phyloP scores from a whole-genome alignment of 2,113 vertebrate genomes.

The Copsychus sechellarum region DNA sequence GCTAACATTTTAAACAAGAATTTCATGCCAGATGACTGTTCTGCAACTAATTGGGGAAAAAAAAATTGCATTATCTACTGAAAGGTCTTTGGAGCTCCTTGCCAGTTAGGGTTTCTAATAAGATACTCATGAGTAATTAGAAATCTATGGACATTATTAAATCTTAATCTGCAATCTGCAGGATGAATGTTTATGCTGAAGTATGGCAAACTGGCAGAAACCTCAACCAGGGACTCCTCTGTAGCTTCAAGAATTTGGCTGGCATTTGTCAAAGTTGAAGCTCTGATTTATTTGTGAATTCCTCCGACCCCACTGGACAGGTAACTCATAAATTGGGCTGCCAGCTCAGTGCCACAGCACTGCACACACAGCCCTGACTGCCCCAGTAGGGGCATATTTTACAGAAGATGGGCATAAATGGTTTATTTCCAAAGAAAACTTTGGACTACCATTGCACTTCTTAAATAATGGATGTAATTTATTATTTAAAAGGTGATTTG shows the following conservation, averaged over 20 bases:
- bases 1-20: slow-evolving; percentile 24
- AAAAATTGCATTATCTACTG: slow-evolving; percentile 31
- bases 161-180: slow-evolving; percentile 50
- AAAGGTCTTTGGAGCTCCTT: slow-evolving; percentile 17
- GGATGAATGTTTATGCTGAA: slow-evolving; percentile 26
- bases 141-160: slow-evolving; percentile 56
- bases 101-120: slow-evolving; percentile 46
- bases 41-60: slow-evolving; percentile 49
- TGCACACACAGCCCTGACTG: neutral
- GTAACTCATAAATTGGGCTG: neutral
- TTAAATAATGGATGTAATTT: neutral
- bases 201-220: neutral
- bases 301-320: neutral
- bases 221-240: neutral
- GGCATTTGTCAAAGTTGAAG: neutral
- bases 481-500: slow-evolving; percentile 15
- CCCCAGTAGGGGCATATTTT: neutral
- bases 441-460: neutral
- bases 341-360: neutral
- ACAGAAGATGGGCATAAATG: neutral
- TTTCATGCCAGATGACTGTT: slow-evolving; percentile 24
- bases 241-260: neutral
- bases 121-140: slow-evolving; percentile 53
- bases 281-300: neutral
- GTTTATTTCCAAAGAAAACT: neutral